phyloP scores from a whole-genome alignment of 2,113 vertebrate genomes.

The Porphyrio hochstetteri region DNA sequence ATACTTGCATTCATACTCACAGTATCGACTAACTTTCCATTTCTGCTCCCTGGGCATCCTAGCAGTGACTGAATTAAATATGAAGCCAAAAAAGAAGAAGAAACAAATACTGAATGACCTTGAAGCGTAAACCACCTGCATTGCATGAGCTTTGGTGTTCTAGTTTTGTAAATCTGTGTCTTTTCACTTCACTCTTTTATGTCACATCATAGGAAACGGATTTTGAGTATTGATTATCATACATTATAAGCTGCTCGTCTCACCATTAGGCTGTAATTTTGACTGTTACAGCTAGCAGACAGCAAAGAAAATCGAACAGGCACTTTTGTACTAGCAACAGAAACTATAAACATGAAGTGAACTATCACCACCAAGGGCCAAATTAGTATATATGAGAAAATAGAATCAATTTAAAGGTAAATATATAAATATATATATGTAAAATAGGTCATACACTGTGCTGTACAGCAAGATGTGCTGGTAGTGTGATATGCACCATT shows the following conservation, averaged over 20 bases:
- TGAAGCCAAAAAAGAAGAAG: conserved; percentile 24
- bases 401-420: conserved; percentile 30
- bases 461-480: not conserved
- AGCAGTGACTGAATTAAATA: conserved; percentile 63
- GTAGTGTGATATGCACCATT: not conserved
- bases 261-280: conserved; percentile 60
- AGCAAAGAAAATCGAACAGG: conserved; percentile 54
- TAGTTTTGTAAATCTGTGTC: conserved; percentile 57
- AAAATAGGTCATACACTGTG: not conserved
- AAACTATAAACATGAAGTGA: conserved; percentile 5
- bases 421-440: conserved; percentile 25
- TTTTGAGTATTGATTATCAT: conserved; percentile 72
- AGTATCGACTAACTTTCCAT: conserved; percentile 52
- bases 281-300: conserved; percentile 29
- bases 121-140: conserved; percentile 75
- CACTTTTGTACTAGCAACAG: conserved; percentile 31
- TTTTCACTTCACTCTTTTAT: conserved; percentile 51
- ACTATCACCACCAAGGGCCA: not conserved
- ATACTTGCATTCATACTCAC: conserved; percentile 5
- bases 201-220: conserved; percentile 24
- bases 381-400: conserved; percentile 42
- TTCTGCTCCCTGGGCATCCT: conserved; percentile 32
- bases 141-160: conserved; percentile 72
- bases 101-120: conserved; percentile 72
- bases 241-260: conserved; percentile 54